Base-by-base conservation (phyloP, 2,113 vertebrate genomes). In the Tenebrosternarchus preto region DNA sequence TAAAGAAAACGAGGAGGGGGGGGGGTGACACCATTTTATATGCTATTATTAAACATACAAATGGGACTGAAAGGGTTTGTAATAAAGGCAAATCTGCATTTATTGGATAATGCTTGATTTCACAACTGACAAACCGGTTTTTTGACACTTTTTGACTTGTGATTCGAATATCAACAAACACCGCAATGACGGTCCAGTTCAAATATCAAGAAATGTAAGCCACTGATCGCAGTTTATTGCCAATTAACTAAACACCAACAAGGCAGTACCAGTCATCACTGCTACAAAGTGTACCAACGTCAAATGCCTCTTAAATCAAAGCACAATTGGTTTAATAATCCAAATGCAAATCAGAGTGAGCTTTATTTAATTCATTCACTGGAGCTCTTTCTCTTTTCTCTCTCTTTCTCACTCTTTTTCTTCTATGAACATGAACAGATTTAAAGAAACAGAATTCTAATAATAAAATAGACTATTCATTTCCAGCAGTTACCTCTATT, bases 241-340 rank as follows among this genome's bases (percentile, higher is more conserved):
- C 22, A 57, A 39, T 68, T 15, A 56, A 55, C 29, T 7, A 55
- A 16, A 17, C 16, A 55, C 29, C 25, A 63, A 20, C 11, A 22
- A 68, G n/a, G n/a, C 31, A 39, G 19, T 9, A 68, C 31, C 31
- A 77, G 25, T 55, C 43, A 55, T 61, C 55, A 24, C 39, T 25
- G 73, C 39, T 31, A 53, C 27, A 39, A 22, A 29, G 63, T 29
- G 9, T 57, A 55, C 12, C 39, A 36, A 15, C 29, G 2, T 19
- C 16, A 66, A 25, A 33, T 66, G 61, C 8, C 29, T 77, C 43
- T 56, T 29, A 55, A 55, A 46, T 46, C 75, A 77, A 56, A 68
- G 27, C 17, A 66, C 75, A 19, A 16, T 31, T 19, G 8, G 8
- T 15, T 50, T 50, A 50, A 7, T 50, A 50, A 36, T 4, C 33